phyloP scores from a whole-genome alignment of 2,797 vertebrate species.

The Falco columbarius region DNA sequence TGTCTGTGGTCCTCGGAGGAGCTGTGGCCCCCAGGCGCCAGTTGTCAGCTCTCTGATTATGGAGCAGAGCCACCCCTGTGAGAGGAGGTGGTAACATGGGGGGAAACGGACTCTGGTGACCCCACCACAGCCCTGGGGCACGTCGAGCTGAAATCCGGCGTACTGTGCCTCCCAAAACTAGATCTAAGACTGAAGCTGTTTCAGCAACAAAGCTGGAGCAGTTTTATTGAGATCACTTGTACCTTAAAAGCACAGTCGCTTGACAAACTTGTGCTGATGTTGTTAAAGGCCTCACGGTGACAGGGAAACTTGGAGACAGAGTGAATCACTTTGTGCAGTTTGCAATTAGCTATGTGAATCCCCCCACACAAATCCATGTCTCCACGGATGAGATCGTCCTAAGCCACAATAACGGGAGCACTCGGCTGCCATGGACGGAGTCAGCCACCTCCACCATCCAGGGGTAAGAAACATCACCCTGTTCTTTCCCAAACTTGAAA shows the following conservation, averaged over 20 bases:
- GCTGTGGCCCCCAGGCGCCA: fast-evolving
- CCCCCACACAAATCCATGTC: not conserved
- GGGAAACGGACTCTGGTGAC: not conserved
- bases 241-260: not conserved
- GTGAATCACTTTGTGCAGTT: slow-evolving; percentile 56
- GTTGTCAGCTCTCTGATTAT: not conserved
- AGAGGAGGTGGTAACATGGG: not conserved
- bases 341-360: slow-evolving; percentile 49
- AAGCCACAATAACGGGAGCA: not conserved
- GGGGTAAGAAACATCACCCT: not conserved
- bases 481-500: not conserved
- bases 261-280: not conserved
- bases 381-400: slow-evolving; percentile 15
- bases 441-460: slow-evolving; percentile 13
- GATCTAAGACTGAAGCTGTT: not conserved
- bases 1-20: not conserved
- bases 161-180: not conserved
- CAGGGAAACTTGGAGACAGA: slow-evolving; percentile 25
- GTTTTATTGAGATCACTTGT: not conserved
- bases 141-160: not conserved
- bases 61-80: not conserved
- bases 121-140: not conserved
- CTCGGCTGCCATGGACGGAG: not conserved
- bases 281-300: slow-evolving; percentile 67
- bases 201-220: not conserved